A percentile compares a stretch with the other conserved stretches of the same genome.
Evolutionary conservation across 2,797 vertebrate genomes (phyloP).

Genomic region (Sciurus carolinensis): DNA sequence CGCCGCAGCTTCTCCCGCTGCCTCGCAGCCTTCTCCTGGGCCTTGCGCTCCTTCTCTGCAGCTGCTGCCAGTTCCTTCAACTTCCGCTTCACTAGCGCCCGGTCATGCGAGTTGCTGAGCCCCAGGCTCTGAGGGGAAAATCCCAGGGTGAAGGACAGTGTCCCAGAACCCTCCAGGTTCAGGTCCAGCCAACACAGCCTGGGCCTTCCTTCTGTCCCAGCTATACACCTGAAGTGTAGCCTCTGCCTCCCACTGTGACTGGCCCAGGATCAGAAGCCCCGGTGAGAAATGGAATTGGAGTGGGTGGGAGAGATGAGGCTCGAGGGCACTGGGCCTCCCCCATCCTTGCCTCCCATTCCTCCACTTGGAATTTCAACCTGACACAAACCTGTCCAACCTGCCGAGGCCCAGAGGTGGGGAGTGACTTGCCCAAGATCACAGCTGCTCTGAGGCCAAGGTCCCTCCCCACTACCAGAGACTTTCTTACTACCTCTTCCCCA

Average conservation of each 20-base stretch:
- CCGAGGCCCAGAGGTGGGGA: not conserved
- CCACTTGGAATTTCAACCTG: not conserved
- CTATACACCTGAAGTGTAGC: not conserved
- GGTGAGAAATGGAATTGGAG: not conserved
- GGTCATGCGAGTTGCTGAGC: conserved; percentile 92
- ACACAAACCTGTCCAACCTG: not conserved
- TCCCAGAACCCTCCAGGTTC: not conserved
- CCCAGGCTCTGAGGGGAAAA: conserved; percentile 90
- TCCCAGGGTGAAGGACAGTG: not conserved
- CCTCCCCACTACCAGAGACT: not conserved
- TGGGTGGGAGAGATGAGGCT: not conserved
- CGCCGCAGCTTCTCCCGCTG: conserved; percentile 93
- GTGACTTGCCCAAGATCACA: conserved; percentile 6
- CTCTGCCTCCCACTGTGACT: not conserved
- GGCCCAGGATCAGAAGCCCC: not conserved
- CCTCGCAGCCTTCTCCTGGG: conserved; percentile 93
- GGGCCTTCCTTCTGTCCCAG: not conserved
- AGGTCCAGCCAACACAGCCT: not conserved
- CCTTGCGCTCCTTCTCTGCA: conserved; percentile 92
- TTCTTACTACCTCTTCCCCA: not conserved
- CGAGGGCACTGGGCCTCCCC: not conserved
- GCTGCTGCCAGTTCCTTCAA: conserved; percentile 92
- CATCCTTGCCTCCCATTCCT: not conserved
- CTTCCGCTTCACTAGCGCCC: conserved; percentile 92
- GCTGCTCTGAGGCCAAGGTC: not conserved